Base-by-base conservation (phyloP, 2,797 vertebrate species). In the Phrynocephalus forsythii region DNA sequence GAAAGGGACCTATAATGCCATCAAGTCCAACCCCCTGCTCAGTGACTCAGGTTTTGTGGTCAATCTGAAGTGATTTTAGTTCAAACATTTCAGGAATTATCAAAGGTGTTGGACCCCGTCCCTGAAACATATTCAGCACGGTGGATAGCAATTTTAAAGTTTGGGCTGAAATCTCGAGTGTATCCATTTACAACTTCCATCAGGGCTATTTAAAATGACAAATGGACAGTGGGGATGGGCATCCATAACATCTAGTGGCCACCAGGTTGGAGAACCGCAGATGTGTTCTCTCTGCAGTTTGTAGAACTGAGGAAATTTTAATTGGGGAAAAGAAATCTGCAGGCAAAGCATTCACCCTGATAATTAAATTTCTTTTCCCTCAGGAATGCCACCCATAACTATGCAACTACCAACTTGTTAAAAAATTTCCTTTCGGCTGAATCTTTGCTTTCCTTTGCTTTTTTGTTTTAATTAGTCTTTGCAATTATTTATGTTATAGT, bases 371-470 rank as follows among this genome's bases (percentile, higher is more conserved):
- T 52, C 76, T 83, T 89, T 75, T 79, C 16, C 26, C 3, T 11
- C 13, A 18, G 76, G 90, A 80, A 48, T 38, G 80, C 72, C 85
- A 83, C 71, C 13, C 44, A 1, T 69, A 44, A 30, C 13, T 80
- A 7, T 3, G 30, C 79, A 81, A 20, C 56, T 48, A 80, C 0
- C 0, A 6, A 0, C 26, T 69, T 63, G 85, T 56, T 60, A 48
- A 30, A 87, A 75, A 80, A 81, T 30, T 69, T 88, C 77, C n/a
- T 24, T 68, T 79, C 79, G 52, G 6, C 73, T 90, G 84, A 8
- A 80, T 30, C 83, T 66, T 33, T 69, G 6, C 87, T 89, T 85
- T 63, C 2, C 69, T 81, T 38, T 76, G 82, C 87, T 50, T 52
- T n/a, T 38, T 0, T 0, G 1, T 18, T 82, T 60, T 66, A 7